phyloP scores from a whole-genome alignment of 1,140 invertebrate genomes.

The Temnothorax nylanderi region DNA sequence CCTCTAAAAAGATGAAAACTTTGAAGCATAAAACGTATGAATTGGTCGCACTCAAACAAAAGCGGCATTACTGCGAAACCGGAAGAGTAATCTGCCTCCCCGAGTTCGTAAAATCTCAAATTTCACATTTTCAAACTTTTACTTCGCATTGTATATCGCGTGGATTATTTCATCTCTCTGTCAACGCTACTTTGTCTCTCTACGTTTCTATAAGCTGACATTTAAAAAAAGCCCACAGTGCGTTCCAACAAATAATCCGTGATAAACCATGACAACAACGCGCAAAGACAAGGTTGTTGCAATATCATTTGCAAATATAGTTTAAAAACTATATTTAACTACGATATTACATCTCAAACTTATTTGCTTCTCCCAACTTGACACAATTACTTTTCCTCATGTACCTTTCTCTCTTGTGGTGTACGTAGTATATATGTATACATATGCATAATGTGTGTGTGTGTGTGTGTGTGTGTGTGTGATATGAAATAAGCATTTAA shows the following conservation, averaged over 20 bases:
- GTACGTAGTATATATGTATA: no score
- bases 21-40: not conserved
- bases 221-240: constrained; percentile 4
- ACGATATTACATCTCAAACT: not conserved
- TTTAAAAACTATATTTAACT: not conserved
- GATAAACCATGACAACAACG: not conserved
- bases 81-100: constrained; percentile 43
- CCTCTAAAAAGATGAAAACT: constrained; percentile 36
- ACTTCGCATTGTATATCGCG: constrained; percentile 1
- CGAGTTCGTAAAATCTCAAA: constrained; percentile 40
- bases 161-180: constrained; percentile 41
- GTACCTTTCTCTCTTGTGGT: no score
- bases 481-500: not conserved
- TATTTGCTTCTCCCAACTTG: not conserved
- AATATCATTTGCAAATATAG: not conserved
- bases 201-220: constrained; percentile 29
- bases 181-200: constrained; percentile 1
- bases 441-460: no score
- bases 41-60: constrained; percentile 32
- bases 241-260: constrained; percentile 39
- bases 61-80: constrained; percentile 22
- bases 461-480: not conserved
- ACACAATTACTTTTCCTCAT: not conserved
- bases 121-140: constrained; percentile 56
- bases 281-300: not conserved